Percentiles rank a stretch among this genome's conserved stretches.
phyloP scores from a whole-genome alignment of 2,113 vertebrate genomes.

The Phylloscopus whistleri region DNA sequence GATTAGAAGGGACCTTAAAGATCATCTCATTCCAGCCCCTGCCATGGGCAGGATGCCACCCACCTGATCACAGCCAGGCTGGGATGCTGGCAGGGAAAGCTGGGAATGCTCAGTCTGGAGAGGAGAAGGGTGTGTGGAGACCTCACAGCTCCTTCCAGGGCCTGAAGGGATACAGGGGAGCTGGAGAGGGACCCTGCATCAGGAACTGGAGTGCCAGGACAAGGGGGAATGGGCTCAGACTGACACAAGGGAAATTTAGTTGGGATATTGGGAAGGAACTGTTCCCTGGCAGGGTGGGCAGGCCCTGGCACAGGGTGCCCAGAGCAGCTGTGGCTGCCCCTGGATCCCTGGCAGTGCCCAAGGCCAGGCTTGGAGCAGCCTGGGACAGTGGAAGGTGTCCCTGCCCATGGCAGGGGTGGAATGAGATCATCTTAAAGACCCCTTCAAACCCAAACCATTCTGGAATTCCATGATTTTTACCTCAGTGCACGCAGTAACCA shows the following conservation, averaged over 20 bases:
- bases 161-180: not conserved
- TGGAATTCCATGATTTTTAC: not conserved
- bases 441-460: not conserved
- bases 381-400: not conserved
- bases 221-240: not conserved
- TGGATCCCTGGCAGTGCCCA: not conserved
- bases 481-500: not conserved
- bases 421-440: not conserved
- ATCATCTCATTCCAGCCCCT: not conserved
- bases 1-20: not conserved
- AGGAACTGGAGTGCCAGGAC: not conserved
- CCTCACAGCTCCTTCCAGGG: not conserved
- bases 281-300: not conserved
- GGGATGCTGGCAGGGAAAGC: not conserved
- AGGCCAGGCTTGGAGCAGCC: not conserved
- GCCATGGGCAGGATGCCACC: not conserved
- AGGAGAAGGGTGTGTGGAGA: not conserved
- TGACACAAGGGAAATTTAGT: fast-evolving
- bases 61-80: not conserved
- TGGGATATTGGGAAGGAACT: not conserved
- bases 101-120: not conserved
- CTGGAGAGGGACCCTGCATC: not conserved
- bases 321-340: not conserved
- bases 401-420: not conserved
- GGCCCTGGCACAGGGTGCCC: not conserved